Base-by-base conservation (phyloP, 2,888 invertebrate species). In the Leptopterna dolabrata region DNA sequence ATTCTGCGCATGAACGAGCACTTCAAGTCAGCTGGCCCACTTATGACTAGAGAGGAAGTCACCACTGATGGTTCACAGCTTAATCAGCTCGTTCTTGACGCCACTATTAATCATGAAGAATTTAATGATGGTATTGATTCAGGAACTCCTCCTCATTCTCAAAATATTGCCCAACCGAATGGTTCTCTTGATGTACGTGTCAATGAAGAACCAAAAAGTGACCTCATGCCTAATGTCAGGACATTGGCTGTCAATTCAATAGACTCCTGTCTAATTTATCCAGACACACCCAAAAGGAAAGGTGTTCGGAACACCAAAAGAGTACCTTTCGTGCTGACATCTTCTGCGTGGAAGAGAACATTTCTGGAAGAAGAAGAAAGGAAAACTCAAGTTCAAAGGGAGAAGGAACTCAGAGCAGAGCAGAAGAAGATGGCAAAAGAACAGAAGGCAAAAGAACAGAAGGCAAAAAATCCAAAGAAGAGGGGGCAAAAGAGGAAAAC, bases 251-350 rank as follows among this genome's bases (percentile, higher is more conserved):
- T 76, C 36, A 76, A 76, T n/a, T 71, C 71, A 11, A 29, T 71
- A 27, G 71, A 71, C 43, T 41, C 43, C 76, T 41, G 76, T 41
- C 19, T 76, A n/a, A 76, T 76, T 36, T 43, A 76, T 43, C 19
- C 43, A 1, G 76, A 76, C n/a, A 76, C 43, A 13, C 76, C 43
- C n/a, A 41, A 76, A 41, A 76, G 43, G 43, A 76, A 41, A 76
- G 76, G 76, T 7, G 43, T 76, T 19, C 36, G 76, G 19, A 41
- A 43, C 43, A 76, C 76, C 76, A 76, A 76, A 76, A 43, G 76
- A 76, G 13, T 76, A 14, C 76, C 76, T 76, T 76, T 41, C 43
- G 6, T 76, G 7, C n/a, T 76, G 2, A 3, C 76, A 76, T 76
- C 43, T 0, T 13, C 14, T 76, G 43, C 76, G 13, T 76, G 36